phyloP scores from a whole-genome alignment of 2,797 vertebrate species.

The Danio jaintianensis region DNA sequence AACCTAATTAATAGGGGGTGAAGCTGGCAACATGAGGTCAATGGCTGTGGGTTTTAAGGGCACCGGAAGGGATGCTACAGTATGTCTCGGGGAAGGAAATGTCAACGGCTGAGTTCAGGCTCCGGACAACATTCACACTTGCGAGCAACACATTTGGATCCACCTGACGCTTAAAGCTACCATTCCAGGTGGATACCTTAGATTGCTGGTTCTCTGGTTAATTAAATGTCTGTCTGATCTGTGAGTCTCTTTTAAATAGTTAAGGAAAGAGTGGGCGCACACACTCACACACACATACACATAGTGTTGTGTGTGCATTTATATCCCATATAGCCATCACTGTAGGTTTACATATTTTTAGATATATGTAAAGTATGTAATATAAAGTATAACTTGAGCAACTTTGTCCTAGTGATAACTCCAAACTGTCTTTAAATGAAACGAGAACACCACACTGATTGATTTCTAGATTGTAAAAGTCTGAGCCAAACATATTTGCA shows the following conservation, averaged over 20 bases:
- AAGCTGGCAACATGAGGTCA: slow-evolving; percentile 77
- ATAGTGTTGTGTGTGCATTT: too few species aligned
- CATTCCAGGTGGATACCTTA: background rate
- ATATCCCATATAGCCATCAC: too few species aligned
- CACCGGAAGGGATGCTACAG: slow-evolving; percentile 13
- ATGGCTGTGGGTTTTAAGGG: slow-evolving; percentile 68
- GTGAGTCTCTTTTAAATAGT: slow-evolving; percentile 7
- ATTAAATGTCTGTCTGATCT: background rate
- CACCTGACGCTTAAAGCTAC: slow-evolving; percentile 6
- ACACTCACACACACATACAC: too few species aligned
- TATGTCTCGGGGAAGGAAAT: slow-evolving; percentile 59
- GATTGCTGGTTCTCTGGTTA: slow-evolving; percentile 6
- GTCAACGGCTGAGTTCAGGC: slow-evolving; percentile 28
- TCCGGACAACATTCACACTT: slow-evolving; percentile 14
- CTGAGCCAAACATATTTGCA: too few species aligned
- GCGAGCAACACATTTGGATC: background rate
- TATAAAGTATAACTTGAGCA: too few species aligned
- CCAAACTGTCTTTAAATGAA: too few species aligned
- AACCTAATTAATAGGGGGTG: slow-evolving; percentile 80
- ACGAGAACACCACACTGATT: too few species aligned
- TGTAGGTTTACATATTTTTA: too few species aligned
- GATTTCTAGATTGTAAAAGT: too few species aligned
- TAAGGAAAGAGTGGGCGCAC: background rate
- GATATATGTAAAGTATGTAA: too few species aligned
- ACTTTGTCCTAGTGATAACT: too few species aligned